phyloP scores from a whole-genome alignment of 2,888 invertebrate genomes.

The Protonemura montana region DNA sequence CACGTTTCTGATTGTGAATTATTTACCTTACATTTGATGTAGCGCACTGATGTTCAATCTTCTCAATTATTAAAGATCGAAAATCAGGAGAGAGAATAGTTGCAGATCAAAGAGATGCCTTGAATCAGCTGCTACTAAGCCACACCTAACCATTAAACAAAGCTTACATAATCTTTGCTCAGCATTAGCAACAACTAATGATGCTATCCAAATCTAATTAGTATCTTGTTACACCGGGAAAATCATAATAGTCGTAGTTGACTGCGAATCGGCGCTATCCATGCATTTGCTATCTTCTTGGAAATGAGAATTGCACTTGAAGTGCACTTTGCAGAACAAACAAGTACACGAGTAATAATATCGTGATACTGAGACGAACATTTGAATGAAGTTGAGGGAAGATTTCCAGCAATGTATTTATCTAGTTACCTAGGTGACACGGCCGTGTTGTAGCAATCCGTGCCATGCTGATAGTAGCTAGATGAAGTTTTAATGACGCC shows the following conservation, averaged over 20 bases:
- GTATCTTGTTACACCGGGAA: not conserved
- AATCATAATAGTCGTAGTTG: not conserved
- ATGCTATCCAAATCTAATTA: not conserved
- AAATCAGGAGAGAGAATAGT: not conserved
- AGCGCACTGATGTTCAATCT: not conserved
- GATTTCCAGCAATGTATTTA: not conserved
- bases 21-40: not conserved
- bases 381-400: not conserved
- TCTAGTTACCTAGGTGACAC: not conserved
- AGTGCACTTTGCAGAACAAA: slow-evolving; percentile 12
- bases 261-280: not conserved
- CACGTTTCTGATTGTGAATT: too few relatives aligned
- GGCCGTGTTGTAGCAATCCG: not conserved
- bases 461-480: not conserved
- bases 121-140: too few relatives aligned
- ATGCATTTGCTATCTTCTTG: too few relatives aligned
- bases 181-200: not conserved
- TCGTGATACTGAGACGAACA: not conserved
- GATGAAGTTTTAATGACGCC: not conserved
- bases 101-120: not conserved
- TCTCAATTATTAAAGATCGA: not conserved
- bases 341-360: not conserved
- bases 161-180: not conserved
- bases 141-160: not conserved
- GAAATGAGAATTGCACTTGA: too few relatives aligned